Percentiles rank a stretch among this genome's conserved stretches.
phyloP scores from a whole-genome alignment of 2,797 vertebrate genomes.

The Amniataba percoides region DNA sequence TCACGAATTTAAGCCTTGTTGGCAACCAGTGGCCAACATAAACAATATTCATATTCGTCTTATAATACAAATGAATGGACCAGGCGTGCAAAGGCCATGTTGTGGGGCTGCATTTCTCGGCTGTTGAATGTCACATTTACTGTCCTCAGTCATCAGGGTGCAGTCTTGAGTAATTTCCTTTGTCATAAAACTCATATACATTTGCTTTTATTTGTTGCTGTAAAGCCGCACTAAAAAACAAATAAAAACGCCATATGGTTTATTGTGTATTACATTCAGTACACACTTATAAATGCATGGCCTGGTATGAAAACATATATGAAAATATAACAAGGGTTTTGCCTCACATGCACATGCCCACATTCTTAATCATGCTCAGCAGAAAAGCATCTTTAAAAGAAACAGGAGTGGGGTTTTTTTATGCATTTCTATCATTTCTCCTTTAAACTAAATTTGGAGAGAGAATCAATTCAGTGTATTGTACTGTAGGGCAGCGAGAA shows the following conservation, averaged over 20 bases:
- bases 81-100: slow-evolving; percentile 23
- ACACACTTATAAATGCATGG: slow-evolving; percentile 69
- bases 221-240: slow-evolving; percentile 80
- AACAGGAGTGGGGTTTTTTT: slow-evolving; percentile 9
- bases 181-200: slow-evolving; percentile 83
- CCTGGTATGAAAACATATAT: slow-evolving; percentile 75
- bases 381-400: slow-evolving; percentile 30
- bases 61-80: slow-evolving; percentile 17
- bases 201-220: slow-evolving; percentile 83
- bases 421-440: slow-evolving; percentile 19
- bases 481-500: slow-evolving; percentile 6
- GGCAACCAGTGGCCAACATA: not conserved
- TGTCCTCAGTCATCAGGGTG: slow-evolving; percentile 75
- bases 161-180: slow-evolving; percentile 80
- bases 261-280: slow-evolving; percentile 77
- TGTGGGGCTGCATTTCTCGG: slow-evolving; percentile 43
- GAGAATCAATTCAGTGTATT: slow-evolving; percentile 24
- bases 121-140: slow-evolving; percentile 83
- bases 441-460: slow-evolving; percentile 42
- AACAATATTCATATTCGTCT: not conserved
- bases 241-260: slow-evolving; percentile 86
- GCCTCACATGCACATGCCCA: slow-evolving; percentile 13
- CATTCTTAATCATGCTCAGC: slow-evolving; percentile 45
- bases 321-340: slow-evolving; percentile 51
- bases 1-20: not conserved